Percentiles rank a stretch among this genome's conserved stretches.
Evolutionary conservation across 2,797 vertebrate species (phyloP).

Genomic region (Rhinoraja longicauda): DNA sequence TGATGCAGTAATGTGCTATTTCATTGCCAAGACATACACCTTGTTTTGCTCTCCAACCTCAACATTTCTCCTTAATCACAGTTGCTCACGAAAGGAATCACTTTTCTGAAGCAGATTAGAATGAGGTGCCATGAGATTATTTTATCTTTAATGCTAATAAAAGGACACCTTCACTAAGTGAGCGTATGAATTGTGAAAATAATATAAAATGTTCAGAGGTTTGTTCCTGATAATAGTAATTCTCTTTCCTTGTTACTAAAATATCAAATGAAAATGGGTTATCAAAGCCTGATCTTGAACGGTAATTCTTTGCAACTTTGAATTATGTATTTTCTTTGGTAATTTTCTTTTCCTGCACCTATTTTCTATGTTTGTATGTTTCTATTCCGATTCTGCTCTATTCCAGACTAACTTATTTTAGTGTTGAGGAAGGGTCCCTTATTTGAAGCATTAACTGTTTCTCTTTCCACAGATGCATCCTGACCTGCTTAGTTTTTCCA

Average conservation of each 20-base stretch:
- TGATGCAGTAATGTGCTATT: neutral
- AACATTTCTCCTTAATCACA: neutral
- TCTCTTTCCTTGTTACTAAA: neutral
- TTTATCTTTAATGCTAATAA: too few relatives aligned
- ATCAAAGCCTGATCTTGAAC: neutral
- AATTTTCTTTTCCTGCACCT: neutral
- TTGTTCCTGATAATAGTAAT: neutral
- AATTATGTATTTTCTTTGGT: neutral
- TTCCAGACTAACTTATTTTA: too few relatives aligned
- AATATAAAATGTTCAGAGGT: slow-evolving; percentile 17
- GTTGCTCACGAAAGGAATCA: neutral
- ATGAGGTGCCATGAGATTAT: too few relatives aligned
- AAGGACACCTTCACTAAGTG: neutral
- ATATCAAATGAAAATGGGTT: neutral
- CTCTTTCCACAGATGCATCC: too few relatives aligned
- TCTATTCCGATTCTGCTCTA: too few relatives aligned
- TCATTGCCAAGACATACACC: neutral
- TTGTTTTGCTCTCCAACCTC: neutral
- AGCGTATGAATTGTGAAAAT: neutral
- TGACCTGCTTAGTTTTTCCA: too few relatives aligned
- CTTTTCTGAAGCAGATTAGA: too few relatives aligned
- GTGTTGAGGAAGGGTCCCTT: too few relatives aligned
- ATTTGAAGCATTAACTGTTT: too few relatives aligned
- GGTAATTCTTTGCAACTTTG: slow-evolving; percentile 4
- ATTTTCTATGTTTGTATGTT: too few relatives aligned